Evolutionary conservation across 2,113 vertebrate genomes (phyloP), one percentile per base, ranked within the genome.

Genomic region (Sapayoa aenigma): DNA sequence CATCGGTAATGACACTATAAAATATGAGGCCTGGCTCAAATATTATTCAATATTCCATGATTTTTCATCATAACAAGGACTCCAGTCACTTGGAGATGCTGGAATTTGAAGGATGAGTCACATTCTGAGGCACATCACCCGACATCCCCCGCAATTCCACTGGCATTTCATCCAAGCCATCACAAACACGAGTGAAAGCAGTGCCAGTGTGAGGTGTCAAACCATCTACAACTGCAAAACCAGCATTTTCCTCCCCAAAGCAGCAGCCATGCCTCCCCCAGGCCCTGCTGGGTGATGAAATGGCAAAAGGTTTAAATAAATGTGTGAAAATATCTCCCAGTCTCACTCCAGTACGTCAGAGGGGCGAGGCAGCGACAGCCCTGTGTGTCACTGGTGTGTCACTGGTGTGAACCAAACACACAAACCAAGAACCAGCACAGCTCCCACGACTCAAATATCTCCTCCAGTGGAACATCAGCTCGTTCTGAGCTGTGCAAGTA

Each of bases 391-490:
- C 23, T 30, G 10, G n/a, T 2, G 31, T 52, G 37, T 74, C 42
- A 42, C 23, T 30, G 10, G 14, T 23, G 14, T 1, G 2, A 69
- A 69, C 55, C 3, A 0, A 3, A 33, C 4, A n/a, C 0, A 1
- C 1, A 6, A 74, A 27, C 7, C 14, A 22, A 65, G 53, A 75
- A n/a, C 42, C 24, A 13, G 6, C 44, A 31, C 12, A 67, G 33
- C 20, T 47, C 33, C 62, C 30, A 5, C 14, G 14, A 5, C 27
- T 83, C 35, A 33, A 75, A 13, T 12, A 39, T 7, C n/a, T 59
- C 8, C 41, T 69, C 16, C 59, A 27, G 63, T 2, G 25, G 55
- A 73, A 78, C 22, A 39, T 11, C 6, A 73, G 22, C 27, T 73
- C 68, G 8, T 68, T 30, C 53, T 50, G 33, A 68, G 50, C 71